Percentiles rank a stretch among this genome's conserved stretches.
phyloP scores from a whole-genome alignment of 2,797 vertebrate genomes.

The Spinus pinus region DNA sequence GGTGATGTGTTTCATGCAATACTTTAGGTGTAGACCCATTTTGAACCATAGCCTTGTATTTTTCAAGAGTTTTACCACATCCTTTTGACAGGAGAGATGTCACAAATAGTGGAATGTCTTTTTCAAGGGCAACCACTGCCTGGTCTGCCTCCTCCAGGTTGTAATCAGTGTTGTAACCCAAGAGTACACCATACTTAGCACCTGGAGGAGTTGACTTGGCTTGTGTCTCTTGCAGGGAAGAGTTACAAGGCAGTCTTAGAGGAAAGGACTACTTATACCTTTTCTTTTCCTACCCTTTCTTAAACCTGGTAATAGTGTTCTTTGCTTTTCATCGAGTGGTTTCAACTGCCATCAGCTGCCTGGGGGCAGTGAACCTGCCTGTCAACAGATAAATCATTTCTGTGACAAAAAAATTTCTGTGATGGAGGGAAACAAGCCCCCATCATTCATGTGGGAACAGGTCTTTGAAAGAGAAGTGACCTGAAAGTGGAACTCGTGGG shows the following conservation, averaged over 20 bases:
- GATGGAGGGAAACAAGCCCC: neutral
- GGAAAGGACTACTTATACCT: neutral
- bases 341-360: slow-evolving; percentile 26
- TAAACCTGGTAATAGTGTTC: neutral
- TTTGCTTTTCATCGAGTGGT: slow-evolving; percentile 7
- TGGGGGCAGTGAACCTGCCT: slow-evolving; percentile 12
- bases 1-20: neutral
- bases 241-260: neutral
- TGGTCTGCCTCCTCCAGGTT: neutral
- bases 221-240: neutral
- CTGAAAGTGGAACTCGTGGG: neutral
- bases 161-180: neutral
- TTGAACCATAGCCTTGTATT: neutral
- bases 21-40: neutral
- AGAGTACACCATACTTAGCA: neutral
- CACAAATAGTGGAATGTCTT: neutral
- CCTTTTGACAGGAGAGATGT: neutral
- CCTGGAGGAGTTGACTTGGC: neutral
- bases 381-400: slow-evolving; percentile 52
- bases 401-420: neutral
- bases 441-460: slow-evolving; percentile 13
- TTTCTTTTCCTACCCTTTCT: neutral
- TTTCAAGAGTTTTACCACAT: neutral
- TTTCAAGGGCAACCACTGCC: neutral
- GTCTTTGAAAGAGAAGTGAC: slow-evolving; percentile 9